Percentiles rank a stretch among this genome's conserved stretches.
These are phyloP conservation scores for Merops nubicus DNA, from an alignment of 2,113 vertebrate species.

Conservation along the genomic window DNA sequence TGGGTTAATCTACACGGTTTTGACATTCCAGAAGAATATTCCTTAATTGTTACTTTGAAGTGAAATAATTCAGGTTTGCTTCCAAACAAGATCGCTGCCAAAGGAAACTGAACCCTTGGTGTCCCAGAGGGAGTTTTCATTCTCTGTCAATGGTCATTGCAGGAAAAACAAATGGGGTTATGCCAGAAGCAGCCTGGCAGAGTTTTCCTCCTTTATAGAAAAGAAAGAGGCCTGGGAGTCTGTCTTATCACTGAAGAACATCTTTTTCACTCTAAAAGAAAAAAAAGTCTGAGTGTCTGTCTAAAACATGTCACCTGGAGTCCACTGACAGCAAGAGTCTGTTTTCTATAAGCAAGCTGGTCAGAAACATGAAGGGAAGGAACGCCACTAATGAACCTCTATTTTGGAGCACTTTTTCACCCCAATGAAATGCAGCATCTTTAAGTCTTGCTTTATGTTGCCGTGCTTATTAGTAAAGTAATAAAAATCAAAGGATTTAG, in stretches of 20 bases:
- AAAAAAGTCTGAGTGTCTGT: background rate
- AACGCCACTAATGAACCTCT: background rate
- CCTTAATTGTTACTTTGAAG: background rate
- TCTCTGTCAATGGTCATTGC: background rate
- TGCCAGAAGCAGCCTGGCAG: background rate
- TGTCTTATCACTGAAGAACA: conserved; percentile 6
- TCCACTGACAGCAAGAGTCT: background rate
- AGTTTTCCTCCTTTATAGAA: background rate
- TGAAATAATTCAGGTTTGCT: conserved; percentile 2
- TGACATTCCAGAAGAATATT: background rate
- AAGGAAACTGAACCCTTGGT: background rate
- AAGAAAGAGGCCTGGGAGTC: conserved; percentile 1
- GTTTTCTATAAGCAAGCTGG: background rate
- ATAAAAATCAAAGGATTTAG: background rate
- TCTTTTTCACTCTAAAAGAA: conserved; percentile 21
- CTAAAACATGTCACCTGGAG: conserved; percentile 19
- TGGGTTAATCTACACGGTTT: background rate
- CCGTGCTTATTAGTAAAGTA: background rate
- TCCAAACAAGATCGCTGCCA: background rate
- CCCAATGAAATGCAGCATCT: background rate
- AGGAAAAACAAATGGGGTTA: background rate
- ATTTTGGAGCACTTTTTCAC: background rate
- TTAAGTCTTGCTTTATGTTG: background rate
- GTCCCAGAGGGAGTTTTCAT: background rate
- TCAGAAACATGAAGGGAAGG: background rate